Conservation (phyloP, 2,113 vertebrate species). For the Cercocebus atys region DNA sequence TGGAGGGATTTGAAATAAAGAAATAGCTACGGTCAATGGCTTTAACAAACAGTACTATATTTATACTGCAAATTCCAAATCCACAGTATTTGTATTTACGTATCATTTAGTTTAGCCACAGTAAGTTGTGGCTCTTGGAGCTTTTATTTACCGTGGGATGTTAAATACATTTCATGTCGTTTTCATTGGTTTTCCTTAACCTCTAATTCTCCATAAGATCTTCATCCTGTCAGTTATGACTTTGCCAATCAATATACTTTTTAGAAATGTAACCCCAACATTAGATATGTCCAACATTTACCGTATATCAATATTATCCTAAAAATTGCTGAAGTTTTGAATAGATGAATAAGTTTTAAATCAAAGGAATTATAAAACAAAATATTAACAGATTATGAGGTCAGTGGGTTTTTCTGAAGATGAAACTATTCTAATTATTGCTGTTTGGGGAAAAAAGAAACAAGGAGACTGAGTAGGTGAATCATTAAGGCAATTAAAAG, state of each 20-base stretch:
- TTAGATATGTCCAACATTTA: neutral
- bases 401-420: slow-evolving; percentile 25
- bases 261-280: slow-evolving; percentile 8
- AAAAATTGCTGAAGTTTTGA: neutral
- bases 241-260: neutral
- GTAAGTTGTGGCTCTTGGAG: neutral
- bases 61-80: neutral
- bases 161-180: neutral
- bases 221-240: neutral
- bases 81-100: neutral
- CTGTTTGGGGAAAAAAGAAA: neutral
- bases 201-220: neutral
- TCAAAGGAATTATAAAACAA: neutral
- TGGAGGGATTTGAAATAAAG: neutral
- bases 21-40: neutral
- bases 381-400: neutral
- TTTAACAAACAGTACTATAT: neutral
- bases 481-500: slow-evolving; percentile 67
- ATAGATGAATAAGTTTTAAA: neutral
- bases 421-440: slow-evolving; percentile 21
- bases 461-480: slow-evolving; percentile 3
- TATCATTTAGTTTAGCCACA: neutral
- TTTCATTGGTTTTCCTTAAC: neutral
- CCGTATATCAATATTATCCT: neutral
- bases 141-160: neutral